Percentiles rank a stretch among this genome's conserved stretches.
Conservation (phyloP, 2,888 invertebrate species). For the Ariolimax columbianus region DNA sequence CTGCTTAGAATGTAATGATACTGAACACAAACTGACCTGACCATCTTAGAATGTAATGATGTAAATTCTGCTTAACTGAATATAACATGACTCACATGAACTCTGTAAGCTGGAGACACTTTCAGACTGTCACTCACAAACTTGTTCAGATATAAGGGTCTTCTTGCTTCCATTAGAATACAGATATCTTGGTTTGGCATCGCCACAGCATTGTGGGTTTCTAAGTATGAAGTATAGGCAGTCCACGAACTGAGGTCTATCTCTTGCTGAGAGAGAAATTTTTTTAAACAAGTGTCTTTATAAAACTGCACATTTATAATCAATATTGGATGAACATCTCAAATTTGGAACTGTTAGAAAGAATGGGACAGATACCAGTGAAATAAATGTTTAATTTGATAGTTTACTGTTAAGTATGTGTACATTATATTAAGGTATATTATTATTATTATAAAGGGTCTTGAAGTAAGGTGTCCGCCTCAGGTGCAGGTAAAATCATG, state of each 20-base stretch:
- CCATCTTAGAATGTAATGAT: too few relatives aligned
- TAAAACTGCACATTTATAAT: background rate
- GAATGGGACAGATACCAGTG: too few relatives aligned
- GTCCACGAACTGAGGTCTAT: conserved; percentile 63
- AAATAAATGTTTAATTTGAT: too few relatives aligned
- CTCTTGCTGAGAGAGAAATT: conserved; percentile 56
- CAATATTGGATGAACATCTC: background rate
- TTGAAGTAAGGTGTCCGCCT: too few relatives aligned
- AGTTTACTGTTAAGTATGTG: too few relatives aligned
- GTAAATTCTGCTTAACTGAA: too few relatives aligned
- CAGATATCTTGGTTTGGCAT: conserved; percentile 47
- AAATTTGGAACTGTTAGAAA: too few relatives aligned
- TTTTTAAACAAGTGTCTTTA: background rate
- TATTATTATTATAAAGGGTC: too few relatives aligned
- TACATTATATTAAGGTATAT: too few relatives aligned
- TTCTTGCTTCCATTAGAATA: conserved; percentile 61
- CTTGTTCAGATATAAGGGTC: conserved; percentile 55
- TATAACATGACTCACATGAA: conserved; percentile 66
- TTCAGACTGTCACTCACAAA: conserved; percentile 57
- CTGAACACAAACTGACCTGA: too few relatives aligned
- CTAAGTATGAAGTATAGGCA: conserved; percentile 61
- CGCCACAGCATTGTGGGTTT: conserved; percentile 42
- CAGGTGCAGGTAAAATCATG: too few relatives aligned
- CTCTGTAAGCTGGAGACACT: conserved; percentile 56
- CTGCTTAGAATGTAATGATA: too few relatives aligned